These are phyloP conservation scores for Ranitomeya variabilis DNA, from an alignment of 2,113 vertebrate species.

Conservation along the genomic window DNA sequence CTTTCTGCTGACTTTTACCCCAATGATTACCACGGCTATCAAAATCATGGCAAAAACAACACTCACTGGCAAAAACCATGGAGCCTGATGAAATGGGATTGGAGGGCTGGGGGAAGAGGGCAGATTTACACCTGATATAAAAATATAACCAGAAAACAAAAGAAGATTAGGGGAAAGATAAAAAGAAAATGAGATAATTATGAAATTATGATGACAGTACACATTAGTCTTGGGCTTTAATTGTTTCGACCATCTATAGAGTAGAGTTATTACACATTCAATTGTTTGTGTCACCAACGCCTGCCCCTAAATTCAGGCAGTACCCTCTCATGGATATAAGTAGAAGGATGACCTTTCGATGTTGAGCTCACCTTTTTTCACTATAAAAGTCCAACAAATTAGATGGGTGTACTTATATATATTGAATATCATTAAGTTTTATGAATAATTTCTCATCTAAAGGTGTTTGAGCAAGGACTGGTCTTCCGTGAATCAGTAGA, in stretches of 20 bases:
- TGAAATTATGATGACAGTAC: neutral
- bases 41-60: conserved; percentile 67
- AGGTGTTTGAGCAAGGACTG: too few relatives aligned
- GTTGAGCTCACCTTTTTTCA: too few relatives aligned
- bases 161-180: neutral
- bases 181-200: neutral
- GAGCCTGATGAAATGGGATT: conserved; percentile 63
- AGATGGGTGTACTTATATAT: too few relatives aligned
- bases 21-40: conserved; percentile 67
- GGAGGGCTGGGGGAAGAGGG: neutral
- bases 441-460: too few relatives aligned
- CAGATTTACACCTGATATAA: neutral
- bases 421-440: too few relatives aligned
- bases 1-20: conserved; percentile 72
- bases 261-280: neutral
- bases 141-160: neutral
- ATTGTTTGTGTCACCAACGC: neutral
- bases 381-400: too few relatives aligned
- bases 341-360: too few relatives aligned
- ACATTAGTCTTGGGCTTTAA: too few relatives aligned
- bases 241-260: too few relatives aligned
- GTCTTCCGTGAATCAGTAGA: too few relatives aligned
- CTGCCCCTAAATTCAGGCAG: too few relatives aligned
- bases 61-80: conserved; percentile 66
- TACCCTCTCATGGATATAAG: too few relatives aligned